phyloP scores from a whole-genome alignment of 2,888 invertebrate species.

The Ashinkailepas kermadecensis region DNA sequence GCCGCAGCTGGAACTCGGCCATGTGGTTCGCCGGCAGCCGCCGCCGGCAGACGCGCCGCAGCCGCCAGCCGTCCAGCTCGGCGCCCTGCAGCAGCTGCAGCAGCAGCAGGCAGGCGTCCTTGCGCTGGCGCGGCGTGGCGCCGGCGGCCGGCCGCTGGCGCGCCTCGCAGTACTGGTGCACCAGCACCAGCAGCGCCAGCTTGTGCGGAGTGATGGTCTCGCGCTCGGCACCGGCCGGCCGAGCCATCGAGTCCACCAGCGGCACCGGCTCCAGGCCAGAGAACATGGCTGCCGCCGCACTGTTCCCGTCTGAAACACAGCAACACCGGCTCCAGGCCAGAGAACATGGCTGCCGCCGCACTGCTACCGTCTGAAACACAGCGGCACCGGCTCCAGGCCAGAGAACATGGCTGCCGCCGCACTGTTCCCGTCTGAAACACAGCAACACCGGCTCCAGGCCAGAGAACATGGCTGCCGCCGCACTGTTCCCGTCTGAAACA shows the following conservation, averaged over 20 bases:
- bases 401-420: too few relatives aligned
- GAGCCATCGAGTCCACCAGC: neutral
- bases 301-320: too few relatives aligned
- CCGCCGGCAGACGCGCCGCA: neutral
- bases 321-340: too few relatives aligned
- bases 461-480: too few relatives aligned
- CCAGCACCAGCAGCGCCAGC: slow-evolving; percentile 3
- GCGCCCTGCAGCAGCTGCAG: slow-evolving; percentile 64
- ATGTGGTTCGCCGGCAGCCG: neutral
- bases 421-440: too few relatives aligned
- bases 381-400: too few relatives aligned
- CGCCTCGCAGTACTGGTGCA: neutral
- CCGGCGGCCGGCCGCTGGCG: neutral
- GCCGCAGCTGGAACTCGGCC: neutral
- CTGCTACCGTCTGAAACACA: too few relatives aligned
- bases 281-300: neutral
- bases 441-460: too few relatives aligned
- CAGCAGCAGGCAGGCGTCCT: slow-evolving; percentile 71
- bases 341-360: too few relatives aligned
- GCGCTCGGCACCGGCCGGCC: neutral
- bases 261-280: neutral
- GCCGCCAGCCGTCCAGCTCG: neutral
- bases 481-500: too few relatives aligned
- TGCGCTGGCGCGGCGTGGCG: slow-evolving; percentile 51
- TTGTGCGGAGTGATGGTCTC: slow-evolving; percentile 11